Evolutionary conservation across 2,797 vertebrate genomes (phyloP).

Genomic region (Melopsittacus undulatus): DNA sequence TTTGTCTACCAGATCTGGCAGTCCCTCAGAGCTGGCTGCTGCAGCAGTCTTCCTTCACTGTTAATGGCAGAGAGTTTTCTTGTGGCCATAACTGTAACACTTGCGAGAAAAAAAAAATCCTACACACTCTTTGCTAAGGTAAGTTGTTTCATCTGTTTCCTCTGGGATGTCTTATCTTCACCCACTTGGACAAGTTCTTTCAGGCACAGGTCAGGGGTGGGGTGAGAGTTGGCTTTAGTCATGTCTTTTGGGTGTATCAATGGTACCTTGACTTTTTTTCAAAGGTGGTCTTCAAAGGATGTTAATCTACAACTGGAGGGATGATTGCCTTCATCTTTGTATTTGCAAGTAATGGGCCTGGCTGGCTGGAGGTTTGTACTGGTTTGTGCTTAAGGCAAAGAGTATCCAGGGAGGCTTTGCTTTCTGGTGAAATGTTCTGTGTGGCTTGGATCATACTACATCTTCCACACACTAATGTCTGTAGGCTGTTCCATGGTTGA

Average conservation of each 20-base stretch:
- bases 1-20: neutral
- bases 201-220: neutral
- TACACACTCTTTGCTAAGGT: neutral
- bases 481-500: neutral
- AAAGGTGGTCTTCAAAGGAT: neutral
- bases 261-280: neutral
- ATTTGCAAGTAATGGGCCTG: neutral
- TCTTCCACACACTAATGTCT: neutral
- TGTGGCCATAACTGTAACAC: neutral
- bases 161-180: neutral
- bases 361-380: neutral
- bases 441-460: fast-evolving
- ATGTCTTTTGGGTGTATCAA: neutral
- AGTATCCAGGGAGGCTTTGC: neutral
- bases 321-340: neutral
- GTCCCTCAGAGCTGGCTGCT: neutral
- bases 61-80: neutral
- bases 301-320: neutral
- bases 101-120: neutral
- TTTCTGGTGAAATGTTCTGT: neutral
- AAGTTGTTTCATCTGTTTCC: neutral
- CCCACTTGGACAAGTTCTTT: neutral
- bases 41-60: neutral
- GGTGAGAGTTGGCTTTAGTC: neutral
- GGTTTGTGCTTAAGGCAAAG: neutral